These are phyloP conservation scores for Ctena decussata DNA, from an alignment of 2,888 invertebrate genomes.

Conservation along the genomic window DNA sequence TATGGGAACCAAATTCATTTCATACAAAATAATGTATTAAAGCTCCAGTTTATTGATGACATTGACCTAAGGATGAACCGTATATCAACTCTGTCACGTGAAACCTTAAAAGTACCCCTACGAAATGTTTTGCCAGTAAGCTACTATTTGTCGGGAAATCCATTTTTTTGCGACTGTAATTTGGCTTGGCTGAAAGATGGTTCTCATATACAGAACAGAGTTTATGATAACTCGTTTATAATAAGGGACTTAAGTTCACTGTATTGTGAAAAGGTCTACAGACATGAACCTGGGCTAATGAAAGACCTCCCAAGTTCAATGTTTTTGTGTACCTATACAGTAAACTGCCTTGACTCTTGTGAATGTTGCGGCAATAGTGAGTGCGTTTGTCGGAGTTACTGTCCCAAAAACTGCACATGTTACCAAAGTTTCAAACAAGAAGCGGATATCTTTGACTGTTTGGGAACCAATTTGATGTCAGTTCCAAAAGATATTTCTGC, in stretches of 20 bases:
- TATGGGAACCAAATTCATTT: not conserved
- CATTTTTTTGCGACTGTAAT: constrained; percentile 6
- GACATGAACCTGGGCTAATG: not conserved
- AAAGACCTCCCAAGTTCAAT: not conserved
- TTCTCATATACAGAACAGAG: not conserved
- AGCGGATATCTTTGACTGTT: not conserved
- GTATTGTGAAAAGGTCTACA: not conserved
- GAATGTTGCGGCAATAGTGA: not conserved
- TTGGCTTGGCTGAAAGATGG: not conserved
- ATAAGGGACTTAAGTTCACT: not conserved
- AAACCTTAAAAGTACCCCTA: not conserved
- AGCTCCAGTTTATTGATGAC: not conserved
- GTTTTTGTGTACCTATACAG: not conserved
- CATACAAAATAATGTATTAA: not conserved
- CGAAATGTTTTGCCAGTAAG: not conserved
- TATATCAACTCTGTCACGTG: not conserved
- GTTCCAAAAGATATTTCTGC: not conserved
- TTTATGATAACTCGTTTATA: not conserved
- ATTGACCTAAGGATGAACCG: not conserved
- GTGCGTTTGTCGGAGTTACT: not conserved
- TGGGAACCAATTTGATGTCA: not conserved
- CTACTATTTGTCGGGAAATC: not conserved
- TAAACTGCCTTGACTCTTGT: not conserved
- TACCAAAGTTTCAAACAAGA: not conserved
- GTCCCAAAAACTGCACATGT: not conserved